Conservation (phyloP, 2,888 invertebrate species). For the Cyclophora albipunctata region DNA sequence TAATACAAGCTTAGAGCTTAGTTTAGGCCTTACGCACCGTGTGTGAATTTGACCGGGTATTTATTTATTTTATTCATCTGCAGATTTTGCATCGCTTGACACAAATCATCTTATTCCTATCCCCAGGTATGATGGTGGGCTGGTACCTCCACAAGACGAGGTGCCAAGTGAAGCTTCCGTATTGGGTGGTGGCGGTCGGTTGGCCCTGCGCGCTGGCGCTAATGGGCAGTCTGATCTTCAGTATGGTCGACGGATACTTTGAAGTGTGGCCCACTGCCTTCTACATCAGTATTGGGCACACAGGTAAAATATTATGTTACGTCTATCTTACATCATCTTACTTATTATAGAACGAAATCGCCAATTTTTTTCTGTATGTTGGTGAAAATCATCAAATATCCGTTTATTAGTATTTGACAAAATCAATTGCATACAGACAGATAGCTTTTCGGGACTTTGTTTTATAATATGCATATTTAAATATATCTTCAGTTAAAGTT, state of each 20-base stretch:
- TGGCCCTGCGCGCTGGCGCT: conserved; percentile 78
- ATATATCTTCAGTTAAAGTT: no score
- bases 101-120: background rate
- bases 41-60: no score
- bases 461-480: no score
- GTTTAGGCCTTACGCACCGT: no score
- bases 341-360: no score
- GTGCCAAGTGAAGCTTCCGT: conserved; percentile 77
- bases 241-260: conserved; percentile 79
- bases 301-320: conserved; percentile 69
- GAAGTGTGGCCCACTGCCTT: conserved; percentile 80
- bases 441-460: no score
- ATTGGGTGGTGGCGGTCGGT: conserved; percentile 70
- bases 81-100: background rate
- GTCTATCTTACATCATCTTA: no score
- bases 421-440: no score
- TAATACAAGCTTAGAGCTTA: no score
- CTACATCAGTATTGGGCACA: conserved; percentile 84
- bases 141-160: conserved; percentile 82
- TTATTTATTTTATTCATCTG: background rate
- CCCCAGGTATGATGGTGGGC: conserved; percentile 80
- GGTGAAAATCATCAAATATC: no score
- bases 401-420: no score
- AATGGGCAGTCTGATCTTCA: conserved; percentile 79
- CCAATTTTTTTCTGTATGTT: no score